Evolutionary conservation across 1,140 invertebrate species (phyloP).

Genomic region (silkworm (Bombyx mori)): DNA sequence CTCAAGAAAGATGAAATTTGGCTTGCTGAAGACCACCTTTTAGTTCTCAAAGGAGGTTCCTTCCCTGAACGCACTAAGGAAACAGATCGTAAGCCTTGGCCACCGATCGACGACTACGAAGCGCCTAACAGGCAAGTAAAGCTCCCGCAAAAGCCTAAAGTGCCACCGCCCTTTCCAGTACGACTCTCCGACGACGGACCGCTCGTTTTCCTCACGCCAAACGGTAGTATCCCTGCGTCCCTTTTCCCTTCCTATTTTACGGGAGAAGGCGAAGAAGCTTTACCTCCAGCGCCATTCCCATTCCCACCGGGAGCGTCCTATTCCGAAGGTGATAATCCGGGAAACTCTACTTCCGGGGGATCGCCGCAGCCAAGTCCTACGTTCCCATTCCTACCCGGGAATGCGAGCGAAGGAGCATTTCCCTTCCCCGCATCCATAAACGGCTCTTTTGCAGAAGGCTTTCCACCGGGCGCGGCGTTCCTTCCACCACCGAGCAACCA

Average conservation of each 20-base stretch:
- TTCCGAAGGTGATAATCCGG: conserved; percentile 67
- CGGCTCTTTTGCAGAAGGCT: conserved; percentile 70
- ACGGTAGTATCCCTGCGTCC: conserved; percentile 71
- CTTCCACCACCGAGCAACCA: conserved; percentile 79
- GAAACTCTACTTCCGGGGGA: conserved; percentile 75
- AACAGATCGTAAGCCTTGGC: conserved; percentile 73
- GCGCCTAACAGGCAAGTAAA: conserved; percentile 85
- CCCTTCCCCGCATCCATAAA: conserved; percentile 72
- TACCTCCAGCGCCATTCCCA: conserved; percentile 70
- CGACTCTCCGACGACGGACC: conserved; percentile 85
- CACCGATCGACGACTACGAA: conserved; percentile 85
- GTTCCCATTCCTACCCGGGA: conserved; percentile 72
- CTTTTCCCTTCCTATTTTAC: conserved; percentile 62
- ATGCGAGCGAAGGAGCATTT: conserved; percentile 71
- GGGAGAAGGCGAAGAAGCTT: conserved; percentile 74
- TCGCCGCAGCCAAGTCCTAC: conserved; percentile 73
- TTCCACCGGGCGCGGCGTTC: conserved; percentile 78
- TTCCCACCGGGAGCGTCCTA: conserved; percentile 69
- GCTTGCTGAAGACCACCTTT: conserved; percentile 88
- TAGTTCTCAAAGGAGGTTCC: conserved; percentile 85
- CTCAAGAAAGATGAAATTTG: conserved; percentile 89
- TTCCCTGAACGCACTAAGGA: conserved; percentile 73
- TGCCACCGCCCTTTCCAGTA: conserved; percentile 91
- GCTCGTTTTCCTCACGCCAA: conserved; percentile 79
- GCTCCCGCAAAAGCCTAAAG: conserved; percentile 79